Evolutionary conservation across 2,797 vertebrate genomes (phyloP).

Genomic region (Notolepis coatsorum): DNA sequence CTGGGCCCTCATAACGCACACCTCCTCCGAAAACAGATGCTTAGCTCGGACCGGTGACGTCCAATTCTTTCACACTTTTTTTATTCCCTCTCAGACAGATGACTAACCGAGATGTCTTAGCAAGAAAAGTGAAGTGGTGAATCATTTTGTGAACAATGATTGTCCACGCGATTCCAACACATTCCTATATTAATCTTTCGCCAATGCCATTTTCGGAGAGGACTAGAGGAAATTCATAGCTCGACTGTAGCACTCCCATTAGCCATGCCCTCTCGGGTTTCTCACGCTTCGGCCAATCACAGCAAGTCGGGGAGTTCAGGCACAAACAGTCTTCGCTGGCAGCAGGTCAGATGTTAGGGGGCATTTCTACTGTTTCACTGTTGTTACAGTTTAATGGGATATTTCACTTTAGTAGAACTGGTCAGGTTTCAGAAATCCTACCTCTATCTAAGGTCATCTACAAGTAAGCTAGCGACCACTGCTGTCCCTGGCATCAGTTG

Average conservation of each 20-base stretch:
- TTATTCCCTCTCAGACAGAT: neutral
- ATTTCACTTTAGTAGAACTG: too few species aligned
- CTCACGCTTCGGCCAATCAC: slow-evolving; percentile 20
- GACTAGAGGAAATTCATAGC: neutral
- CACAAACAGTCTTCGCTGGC: slow-evolving; percentile 4
- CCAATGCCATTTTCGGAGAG: neutral
- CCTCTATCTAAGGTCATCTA: too few species aligned
- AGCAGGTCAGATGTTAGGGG: slow-evolving; percentile 16
- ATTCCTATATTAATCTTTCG: neutral
- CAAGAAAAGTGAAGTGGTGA: slow-evolving; percentile 7
- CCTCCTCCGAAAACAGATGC: slow-evolving; percentile 71
- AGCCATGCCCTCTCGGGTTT: slow-evolving; percentile 30
- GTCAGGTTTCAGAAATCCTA: too few species aligned
- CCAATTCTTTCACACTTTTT: neutral
- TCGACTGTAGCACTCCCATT: slow-evolving; percentile 5
- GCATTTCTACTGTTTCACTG: neutral
- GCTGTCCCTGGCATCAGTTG: too few species aligned
- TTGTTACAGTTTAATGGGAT: too few species aligned
- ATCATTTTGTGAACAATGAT: neutral
- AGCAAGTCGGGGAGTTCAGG: slow-evolving; percentile 29
- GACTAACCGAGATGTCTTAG: neutral
- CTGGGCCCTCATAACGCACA: slow-evolving; percentile 62
- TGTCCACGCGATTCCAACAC: neutral
- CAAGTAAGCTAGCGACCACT: too few species aligned
- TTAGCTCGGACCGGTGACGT: slow-evolving; percentile 34